Conservation (phyloP, 37 sponge, comb jelly and placozoan genomes). For the Cladorhizidae sp. region DNA sequence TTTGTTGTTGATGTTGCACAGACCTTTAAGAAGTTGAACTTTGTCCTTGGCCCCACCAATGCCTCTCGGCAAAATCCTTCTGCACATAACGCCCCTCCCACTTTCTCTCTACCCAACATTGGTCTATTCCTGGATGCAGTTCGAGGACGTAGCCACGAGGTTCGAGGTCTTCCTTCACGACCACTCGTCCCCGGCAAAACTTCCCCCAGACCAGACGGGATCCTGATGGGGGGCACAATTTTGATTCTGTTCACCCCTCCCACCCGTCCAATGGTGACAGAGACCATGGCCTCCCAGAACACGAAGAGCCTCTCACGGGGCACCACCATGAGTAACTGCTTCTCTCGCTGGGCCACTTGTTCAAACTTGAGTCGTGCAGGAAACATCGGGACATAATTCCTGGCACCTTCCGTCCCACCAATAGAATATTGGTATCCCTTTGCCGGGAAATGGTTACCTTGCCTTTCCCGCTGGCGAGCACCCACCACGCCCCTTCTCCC, state of each 20-base stretch:
- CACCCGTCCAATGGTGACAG: constrained; percentile 52
- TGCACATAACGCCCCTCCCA: constrained; percentile 13
- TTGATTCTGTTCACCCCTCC: constrained; percentile 67
- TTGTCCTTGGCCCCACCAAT: constrained; percentile 46
- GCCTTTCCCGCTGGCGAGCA: background rate
- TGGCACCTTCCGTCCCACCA: background rate
- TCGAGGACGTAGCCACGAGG: constrained; percentile 65
- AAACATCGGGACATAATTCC: constrained; percentile 11
- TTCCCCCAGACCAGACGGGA: constrained; percentile 66
- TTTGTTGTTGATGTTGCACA: too few relatives aligned
- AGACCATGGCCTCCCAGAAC: constrained; percentile 75
- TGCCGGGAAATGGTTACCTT: background rate
- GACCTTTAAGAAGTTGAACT: constrained; percentile 70
- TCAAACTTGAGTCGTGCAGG: constrained; percentile 48
- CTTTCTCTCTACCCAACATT: constrained; percentile 15
- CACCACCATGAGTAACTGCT: constrained; percentile 39
- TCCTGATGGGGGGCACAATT: constrained; percentile 68
- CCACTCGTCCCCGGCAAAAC: background rate
- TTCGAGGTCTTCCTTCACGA: constrained; percentile 40
- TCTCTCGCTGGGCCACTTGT: constrained; percentile 78
- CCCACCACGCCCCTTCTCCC: constrained; percentile 3
- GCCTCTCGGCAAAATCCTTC: constrained; percentile 6
- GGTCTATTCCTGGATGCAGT: constrained; percentile 58
- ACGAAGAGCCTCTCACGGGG: constrained; percentile 67
- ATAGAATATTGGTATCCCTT: background rate